Percentiles rank a stretch among this genome's conserved stretches.
phyloP scores from a whole-genome alignment of 2,888 invertebrate genomes.

The Mesoligia furuncula region DNA sequence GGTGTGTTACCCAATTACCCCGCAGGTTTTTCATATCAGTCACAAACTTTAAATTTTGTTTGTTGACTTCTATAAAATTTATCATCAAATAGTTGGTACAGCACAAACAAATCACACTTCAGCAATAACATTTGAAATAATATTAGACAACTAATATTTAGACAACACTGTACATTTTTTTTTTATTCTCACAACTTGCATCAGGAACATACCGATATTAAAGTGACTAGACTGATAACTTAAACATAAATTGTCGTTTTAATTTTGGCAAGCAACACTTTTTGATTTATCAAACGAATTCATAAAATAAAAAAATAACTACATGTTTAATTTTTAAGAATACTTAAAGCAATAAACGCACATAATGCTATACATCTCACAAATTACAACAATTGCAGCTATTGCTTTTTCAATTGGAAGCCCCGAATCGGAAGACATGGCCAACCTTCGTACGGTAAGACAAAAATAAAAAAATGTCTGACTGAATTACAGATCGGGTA shows the following conservation, averaged over 20 bases:
- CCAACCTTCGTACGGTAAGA: constrained; percentile 6
- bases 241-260: constrained; percentile 53
- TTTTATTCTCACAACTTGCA: constrained; percentile 73
- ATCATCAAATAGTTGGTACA: constrained; percentile 35
- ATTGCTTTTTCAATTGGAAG: constrained; percentile 53
- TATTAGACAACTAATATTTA: constrained; percentile 36
- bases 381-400: constrained; percentile 36
- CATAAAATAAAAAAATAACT: neutral
- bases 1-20: neutral
- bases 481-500: neutral
- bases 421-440: constrained; percentile 48
- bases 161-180: constrained; percentile 47
- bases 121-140: constrained; percentile 40
- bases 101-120: constrained; percentile 28
- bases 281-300: neutral
- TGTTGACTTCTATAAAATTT: constrained; percentile 9
- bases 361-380: constrained; percentile 6
- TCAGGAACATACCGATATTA: constrained; percentile 76
- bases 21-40: neutral
- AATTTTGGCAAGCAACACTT: constrained; percentile 57
- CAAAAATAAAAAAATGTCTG: neutral
- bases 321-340: constrained; percentile 7
- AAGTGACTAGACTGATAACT: constrained; percentile 74
- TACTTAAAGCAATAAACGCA: neutral
- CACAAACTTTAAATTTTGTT: neutral